Conservation (phyloP, 2,888 invertebrate species). For the Habroteleia sp. region DNA sequence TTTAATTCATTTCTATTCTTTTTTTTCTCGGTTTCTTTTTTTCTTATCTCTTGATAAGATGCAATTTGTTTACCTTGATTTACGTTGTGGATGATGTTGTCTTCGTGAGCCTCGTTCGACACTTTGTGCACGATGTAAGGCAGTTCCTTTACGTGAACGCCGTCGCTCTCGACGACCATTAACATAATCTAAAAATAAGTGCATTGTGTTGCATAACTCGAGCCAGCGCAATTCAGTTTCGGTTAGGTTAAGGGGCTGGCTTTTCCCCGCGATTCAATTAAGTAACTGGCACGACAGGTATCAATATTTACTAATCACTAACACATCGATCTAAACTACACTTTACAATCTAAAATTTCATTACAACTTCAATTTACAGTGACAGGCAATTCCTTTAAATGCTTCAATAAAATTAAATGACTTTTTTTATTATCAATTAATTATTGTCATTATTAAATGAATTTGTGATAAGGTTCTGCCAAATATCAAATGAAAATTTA, state of each 20-base stretch:
- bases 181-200: conserved; percentile 76
- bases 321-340: no score
- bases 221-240: conserved; percentile 49
- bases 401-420: no score
- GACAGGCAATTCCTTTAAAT: no score
- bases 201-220: conserved; percentile 62
- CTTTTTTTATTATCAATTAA: no score
- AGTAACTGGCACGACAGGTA: conserved; percentile 41
- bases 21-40: background rate
- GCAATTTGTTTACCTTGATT: conserved; percentile 34
- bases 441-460: no score
- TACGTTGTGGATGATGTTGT: conserved; percentile 49
- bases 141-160: conserved; percentile 76
- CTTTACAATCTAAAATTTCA: conserved; percentile 12
- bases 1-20: no score
- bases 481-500: no score
- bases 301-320: conserved; percentile 26
- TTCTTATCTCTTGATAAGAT: conserved; percentile 1
- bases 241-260: conserved; percentile 60
- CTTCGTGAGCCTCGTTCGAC: conserved; percentile 60
- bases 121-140: conserved; percentile 70
- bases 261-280: conserved; percentile 42
- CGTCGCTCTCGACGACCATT: conserved; percentile 78
- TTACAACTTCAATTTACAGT: conserved; percentile 4
- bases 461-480: no score